Base-by-base conservation (phyloP, 2,888 invertebrate species). In the Acleris sparsana region DNA sequence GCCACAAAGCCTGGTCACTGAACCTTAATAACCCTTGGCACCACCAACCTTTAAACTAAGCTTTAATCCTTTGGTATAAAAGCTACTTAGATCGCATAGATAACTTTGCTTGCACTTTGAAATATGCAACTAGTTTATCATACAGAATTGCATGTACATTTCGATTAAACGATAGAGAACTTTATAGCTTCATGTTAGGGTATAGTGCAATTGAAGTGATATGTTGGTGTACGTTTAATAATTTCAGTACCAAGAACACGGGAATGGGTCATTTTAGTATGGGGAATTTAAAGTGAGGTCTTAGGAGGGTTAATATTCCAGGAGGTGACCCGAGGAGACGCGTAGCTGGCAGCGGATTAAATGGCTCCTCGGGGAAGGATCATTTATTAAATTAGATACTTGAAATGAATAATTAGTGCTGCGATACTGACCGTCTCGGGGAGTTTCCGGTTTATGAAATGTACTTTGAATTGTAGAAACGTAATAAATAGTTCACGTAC, bases 101-200 rank as follows among this genome's bases (percentile, higher is more conserved):
- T 22, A 43, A 16, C 43, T 18, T 55, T 46, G 59, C n/a, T 9
- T 39, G 43, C 39, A 49, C 60, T 64, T 60, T 64, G 59, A 60
- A 64, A 64, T 64, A 64, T 64, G 64, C 64, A 64, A 60, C 64
- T 64, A 64, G 64, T 64, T 64, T 64, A 64, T 64, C 59, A 64
- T 29, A 48, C 48, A 44, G 60, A 39, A 16, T 59, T 22, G 11
- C 25, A 17, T 20, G 17, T 53, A 13, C 64, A n/a, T 25, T 33
- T 13, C 1, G 2, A 39, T 29, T 43, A 1, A 43, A 25, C n/a
- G 43, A 60, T 43, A 22, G 13, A 55, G 48, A 3, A 22, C 55
- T 48, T 55, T 62, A 55, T 39, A 7, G 2, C 16, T 22, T 49
- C 1, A 39, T 16, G 20, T 53, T 55, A 62, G 22, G 39, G 62